Conservation (phyloP, 2,113 vertebrate species). For the Sebastes fasciatus region DNA sequence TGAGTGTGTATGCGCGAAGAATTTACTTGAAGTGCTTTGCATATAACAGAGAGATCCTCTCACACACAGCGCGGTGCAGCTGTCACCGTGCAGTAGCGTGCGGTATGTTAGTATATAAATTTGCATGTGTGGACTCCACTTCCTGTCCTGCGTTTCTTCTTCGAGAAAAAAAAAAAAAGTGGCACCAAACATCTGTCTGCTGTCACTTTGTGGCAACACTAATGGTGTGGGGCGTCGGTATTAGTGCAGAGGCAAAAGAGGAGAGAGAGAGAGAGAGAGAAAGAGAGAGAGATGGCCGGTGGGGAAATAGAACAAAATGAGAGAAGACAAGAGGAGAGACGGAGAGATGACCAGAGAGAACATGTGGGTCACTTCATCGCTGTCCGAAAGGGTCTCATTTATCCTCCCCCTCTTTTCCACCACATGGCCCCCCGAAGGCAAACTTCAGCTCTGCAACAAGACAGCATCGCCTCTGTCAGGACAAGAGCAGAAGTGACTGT, state of each 20-base stretch:
- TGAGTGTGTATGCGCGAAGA: slow-evolving; percentile 24
- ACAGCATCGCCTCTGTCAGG: slow-evolving; percentile 68
- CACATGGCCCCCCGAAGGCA: slow-evolving; percentile 59
- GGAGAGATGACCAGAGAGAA: slow-evolving; percentile 76
- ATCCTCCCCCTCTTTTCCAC: slow-evolving; percentile 43
- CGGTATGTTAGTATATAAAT: slow-evolving; percentile 32
- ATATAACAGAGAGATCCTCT: slow-evolving; percentile 40
- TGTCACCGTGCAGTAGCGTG: slow-evolving; percentile 38
- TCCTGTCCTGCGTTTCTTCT: slow-evolving; percentile 73
- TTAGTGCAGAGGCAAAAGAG: slow-evolving; percentile 58
- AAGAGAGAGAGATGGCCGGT: slow-evolving; percentile 51
- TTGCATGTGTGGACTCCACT: slow-evolving; percentile 55
- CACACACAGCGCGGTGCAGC: slow-evolving; percentile 37
- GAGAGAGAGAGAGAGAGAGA: slow-evolving; percentile 45
- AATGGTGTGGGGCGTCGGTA: slow-evolving; percentile 82
- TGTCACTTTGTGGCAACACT: slow-evolving; percentile 90
- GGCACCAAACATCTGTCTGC: slow-evolving; percentile 95
- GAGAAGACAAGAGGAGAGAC: slow-evolving; percentile 67
- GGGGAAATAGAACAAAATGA: slow-evolving; percentile 66
- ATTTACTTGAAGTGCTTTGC: slow-evolving; percentile 48
- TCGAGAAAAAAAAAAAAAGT: slow-evolving; percentile 78
- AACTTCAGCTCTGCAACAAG: slow-evolving; percentile 47
- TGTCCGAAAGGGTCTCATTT: slow-evolving; percentile 76
- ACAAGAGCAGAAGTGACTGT: slow-evolving; percentile 54
- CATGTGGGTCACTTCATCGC: slow-evolving; percentile 75